Base-by-base conservation (phyloP, 2,888 invertebrate genomes). In the Lepidocyrtoides sp. region DNA sequence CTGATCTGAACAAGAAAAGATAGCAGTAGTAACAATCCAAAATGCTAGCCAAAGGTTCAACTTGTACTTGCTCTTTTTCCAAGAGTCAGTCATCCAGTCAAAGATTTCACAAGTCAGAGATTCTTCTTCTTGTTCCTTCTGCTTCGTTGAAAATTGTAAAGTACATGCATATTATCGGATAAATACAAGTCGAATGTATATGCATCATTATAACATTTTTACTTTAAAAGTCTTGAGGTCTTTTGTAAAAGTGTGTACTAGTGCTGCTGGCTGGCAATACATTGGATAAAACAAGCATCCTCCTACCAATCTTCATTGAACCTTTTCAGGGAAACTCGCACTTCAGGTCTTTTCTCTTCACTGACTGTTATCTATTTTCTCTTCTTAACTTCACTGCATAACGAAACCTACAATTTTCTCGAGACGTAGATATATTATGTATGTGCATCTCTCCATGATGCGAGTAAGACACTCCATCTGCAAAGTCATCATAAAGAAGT, bases 41-140 rank as follows among this genome's bases (percentile, higher is more conserved):
- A 44, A 23, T 26, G 23, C 81, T 60, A 57, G 81, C 36, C 57
- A 81, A 81, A 81, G 81, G 60, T 81, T 81, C 23, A 41, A 60
- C 60, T 81, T 81, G 36, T 60, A 20, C 79, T 41, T 77, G 36
- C 44, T 63, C 32, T 87, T 87, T 57, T 44, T 54, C 83, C 23
- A 44, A 44, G 29, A 90, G 90, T 90, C 90, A 85, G 77, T 90
- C 91, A 91, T 86, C 91, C 85, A 91, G 86, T 91, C 85, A 91
- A 66, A 85, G 85, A 86, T 91, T 91, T 91, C 81, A 91, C 77
- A 86, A 91, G 91, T 91, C 72, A 91, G 41, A 57, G 79, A 48
- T 60, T 60, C 48, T 66, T 54, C 72, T 57, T 82, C 85, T 69
- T 87, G n/a, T n/a, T 72, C 41, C 54, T 83, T 84, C 69, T 81